phyloP scores from a whole-genome alignment of 1,140 invertebrate genomes.

The Hermetia illucens region DNA sequence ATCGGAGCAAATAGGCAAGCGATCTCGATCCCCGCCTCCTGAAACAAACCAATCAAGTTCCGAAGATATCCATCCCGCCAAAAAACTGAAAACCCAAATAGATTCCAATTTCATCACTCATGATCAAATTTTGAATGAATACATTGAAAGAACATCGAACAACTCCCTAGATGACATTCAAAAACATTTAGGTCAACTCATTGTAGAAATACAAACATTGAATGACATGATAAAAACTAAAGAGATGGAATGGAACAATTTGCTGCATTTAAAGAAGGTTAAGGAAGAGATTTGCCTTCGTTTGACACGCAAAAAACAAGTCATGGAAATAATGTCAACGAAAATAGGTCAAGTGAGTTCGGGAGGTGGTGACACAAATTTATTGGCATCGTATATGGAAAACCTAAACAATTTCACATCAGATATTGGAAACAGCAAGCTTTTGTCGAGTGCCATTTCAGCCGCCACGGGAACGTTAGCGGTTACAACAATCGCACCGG shows the following conservation, averaged over 20 bases:
- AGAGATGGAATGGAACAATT: conserved; percentile 72
- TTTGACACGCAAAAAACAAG: conserved; percentile 48
- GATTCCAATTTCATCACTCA: conserved; percentile 37
- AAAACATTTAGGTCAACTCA: conserved; percentile 38
- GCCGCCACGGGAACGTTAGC: too few species aligned
- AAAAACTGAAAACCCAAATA: conserved; percentile 36
- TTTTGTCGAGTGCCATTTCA: too few species aligned
- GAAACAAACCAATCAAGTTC: too few species aligned
- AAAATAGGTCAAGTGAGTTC: too few species aligned
- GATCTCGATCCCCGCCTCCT: too few species aligned
- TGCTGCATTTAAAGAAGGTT: conserved; percentile 60
- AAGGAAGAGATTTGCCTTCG: conserved; percentile 64
- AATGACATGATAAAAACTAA: conserved; percentile 54
- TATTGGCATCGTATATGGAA: too few species aligned
- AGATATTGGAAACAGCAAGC: too few species aligned
- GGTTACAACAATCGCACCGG: too few species aligned
- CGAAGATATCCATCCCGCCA: conserved; percentile 21
- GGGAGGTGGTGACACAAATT: too few species aligned
- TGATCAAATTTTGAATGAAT: conserved; percentile 42
- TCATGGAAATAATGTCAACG: conserved; percentile 31
- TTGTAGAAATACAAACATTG: conserved; percentile 47
- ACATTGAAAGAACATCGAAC: conserved; percentile 38
- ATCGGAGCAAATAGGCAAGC: background rate
- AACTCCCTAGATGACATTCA: conserved; percentile 42
- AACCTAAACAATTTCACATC: too few species aligned